Base-by-base conservation (phyloP, 2,113 vertebrate species). In the Cavia aperea region DNA sequence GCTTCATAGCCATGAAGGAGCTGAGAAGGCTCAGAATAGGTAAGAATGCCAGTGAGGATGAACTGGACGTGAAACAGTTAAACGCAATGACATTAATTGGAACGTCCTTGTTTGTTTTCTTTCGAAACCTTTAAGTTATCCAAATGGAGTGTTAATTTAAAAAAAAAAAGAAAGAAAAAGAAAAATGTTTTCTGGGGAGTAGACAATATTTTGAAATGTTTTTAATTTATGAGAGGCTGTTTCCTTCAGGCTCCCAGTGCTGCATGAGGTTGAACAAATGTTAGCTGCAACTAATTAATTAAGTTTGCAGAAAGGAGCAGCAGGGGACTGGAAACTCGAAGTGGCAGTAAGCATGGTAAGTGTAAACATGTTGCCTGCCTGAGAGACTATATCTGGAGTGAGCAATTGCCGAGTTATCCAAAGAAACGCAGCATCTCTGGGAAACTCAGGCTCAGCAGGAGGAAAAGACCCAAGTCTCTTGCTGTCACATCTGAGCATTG, bases 271-370 rank as follows among this genome's bases (percentile, higher is more conserved):
- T 96, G 94, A 95, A 95, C 96, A 97, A 96, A 96, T 97, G 96
- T 96, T 97, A 97, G 94, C 94, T 86, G 86, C 94, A 95, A 95
- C 94, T 96, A 97, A 97, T 96, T 96, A 97, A 97, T 97, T 96
- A 96, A 97, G 96, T 96, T 97, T 96, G 95, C 94, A 93, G 97
- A 94, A 96, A 97, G 95, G 93, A 96, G 95, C 96, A 97, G 97
- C 96, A 96, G 97, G 96, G 95, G 96, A 94, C 83, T 96, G 96
- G 93, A 91, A 96, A 96, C 94, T 96, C 92, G 93, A 97, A 96
- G 96, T 94, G 95, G 85, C 96, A 96, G 96, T 95, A 95, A 93
- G 94, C 92, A 93, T 97, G 96, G 96, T 95, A 92, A 96, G 89
- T 96, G 94, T 97, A 95, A 96, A 96, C 93, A 96, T 88, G 90